A percentile compares a stretch with the other conserved stretches of the same genome.
These are phyloP conservation scores for Pachydiplax longipennis DNA, from an alignment of 2,888 invertebrate species.

Conservation along the genomic window DNA sequence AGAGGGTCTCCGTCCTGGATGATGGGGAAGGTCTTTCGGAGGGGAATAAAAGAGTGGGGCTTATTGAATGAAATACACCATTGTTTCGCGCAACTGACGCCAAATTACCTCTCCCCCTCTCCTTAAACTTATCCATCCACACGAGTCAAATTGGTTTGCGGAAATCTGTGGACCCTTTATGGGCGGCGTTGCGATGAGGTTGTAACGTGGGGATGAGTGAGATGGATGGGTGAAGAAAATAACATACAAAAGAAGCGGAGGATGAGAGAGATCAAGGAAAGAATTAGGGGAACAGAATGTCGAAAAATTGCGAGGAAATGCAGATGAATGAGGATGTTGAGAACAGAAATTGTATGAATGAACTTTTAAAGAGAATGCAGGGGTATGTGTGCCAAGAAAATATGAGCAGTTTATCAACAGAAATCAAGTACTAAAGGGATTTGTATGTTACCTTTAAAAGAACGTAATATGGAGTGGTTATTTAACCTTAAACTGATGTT, in stretches of 20 bases:
- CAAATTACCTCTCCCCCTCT: conserved; percentile 36
- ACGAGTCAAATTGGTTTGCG: conserved; percentile 28
- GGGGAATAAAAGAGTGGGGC: background rate
- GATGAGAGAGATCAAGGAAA: background rate
- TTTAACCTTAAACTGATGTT: too few species aligned
- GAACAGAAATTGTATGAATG: background rate
- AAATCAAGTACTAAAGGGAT: too few species aligned
- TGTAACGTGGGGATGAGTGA: background rate
- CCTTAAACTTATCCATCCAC: conserved; percentile 14
- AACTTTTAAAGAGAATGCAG: too few species aligned
- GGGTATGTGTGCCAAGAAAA: too few species aligned
- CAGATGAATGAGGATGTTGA: background rate
- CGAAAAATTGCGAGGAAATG: background rate
- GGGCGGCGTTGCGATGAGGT: background rate
- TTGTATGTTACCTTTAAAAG: too few species aligned
- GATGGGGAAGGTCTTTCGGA: background rate
- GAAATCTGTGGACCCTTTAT: conserved; percentile 10
- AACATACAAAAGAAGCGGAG: background rate
- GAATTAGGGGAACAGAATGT: background rate
- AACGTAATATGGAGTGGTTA: too few species aligned
- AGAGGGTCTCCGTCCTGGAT: too few species aligned
- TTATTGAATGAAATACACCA: conserved; percentile 46
- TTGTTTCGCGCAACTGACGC: conserved; percentile 46
- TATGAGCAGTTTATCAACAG: too few species aligned
- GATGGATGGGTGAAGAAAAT: background rate